phyloP scores from a whole-genome alignment of 2,113 vertebrate genomes.

The Penelope pileata region DNA sequence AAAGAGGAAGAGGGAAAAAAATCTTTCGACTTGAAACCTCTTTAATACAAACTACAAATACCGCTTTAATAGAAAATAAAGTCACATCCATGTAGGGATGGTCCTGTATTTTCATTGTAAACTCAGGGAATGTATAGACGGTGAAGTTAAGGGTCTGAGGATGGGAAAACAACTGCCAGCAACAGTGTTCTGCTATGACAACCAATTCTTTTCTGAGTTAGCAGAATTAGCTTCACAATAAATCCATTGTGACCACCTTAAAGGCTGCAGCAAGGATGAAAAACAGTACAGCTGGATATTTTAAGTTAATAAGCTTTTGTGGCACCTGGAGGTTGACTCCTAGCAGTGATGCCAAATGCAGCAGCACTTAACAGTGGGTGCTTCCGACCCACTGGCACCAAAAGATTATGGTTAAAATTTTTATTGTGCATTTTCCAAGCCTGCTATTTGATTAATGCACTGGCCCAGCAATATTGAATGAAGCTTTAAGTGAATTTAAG shows the following conservation, averaged over 20 bases:
- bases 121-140: neutral
- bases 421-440: slow-evolving; percentile 24
- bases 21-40: too few species aligned
- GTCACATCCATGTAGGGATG: too few species aligned
- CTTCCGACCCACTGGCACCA: slow-evolving; percentile 1
- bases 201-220: neutral
- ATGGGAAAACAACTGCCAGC: neutral
- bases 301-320: neutral
- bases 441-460: neutral
- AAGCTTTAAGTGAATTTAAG: slow-evolving; percentile 34
- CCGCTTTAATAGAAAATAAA: neutral
- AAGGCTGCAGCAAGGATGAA: neutral
- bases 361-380: slow-evolving; percentile 24
- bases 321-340: neutral
- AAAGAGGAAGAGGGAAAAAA: neutral
- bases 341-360: neutral
- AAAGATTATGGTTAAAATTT: slow-evolving; percentile 4
- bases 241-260: neutral
- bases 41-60: neutral
- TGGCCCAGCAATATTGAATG: neutral
- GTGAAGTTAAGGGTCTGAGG: neutral
- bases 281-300: neutral
- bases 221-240: neutral
- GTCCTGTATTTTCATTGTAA: neutral
- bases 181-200: neutral